phyloP scores from a whole-genome alignment of 2,797 vertebrate species.

The Acanthornis magna region DNA sequence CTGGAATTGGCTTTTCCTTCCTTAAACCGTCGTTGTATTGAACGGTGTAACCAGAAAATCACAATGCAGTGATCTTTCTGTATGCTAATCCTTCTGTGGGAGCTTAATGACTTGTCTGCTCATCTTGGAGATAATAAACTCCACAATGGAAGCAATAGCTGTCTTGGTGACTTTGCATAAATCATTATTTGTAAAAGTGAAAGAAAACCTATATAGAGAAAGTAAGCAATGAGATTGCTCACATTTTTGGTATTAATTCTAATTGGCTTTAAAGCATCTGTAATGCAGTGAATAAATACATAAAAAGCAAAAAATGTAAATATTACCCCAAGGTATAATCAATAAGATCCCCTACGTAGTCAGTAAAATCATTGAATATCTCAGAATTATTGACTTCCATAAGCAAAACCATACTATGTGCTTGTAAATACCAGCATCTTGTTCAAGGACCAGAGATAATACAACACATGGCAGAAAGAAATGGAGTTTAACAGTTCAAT shows the following conservation, averaged over 20 bases:
- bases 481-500: neutral
- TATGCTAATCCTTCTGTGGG: slow-evolving; percentile 70
- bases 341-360: slow-evolving; percentile 17
- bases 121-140: slow-evolving; percentile 77
- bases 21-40: slow-evolving; percentile 74
- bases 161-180: slow-evolving; percentile 75
- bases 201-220: slow-evolving; percentile 67
- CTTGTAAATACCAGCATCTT: neutral
- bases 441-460: neutral
- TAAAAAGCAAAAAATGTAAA: slow-evolving; percentile 32
- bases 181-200: slow-evolving; percentile 76
- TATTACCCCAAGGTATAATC: slow-evolving; percentile 49
- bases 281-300: slow-evolving; percentile 40
- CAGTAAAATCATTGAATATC: slow-evolving; percentile 44
- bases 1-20: slow-evolving; percentile 74
- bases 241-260: slow-evolving; percentile 51
- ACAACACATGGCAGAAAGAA: neutral
- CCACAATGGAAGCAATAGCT: slow-evolving; percentile 69
- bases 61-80: slow-evolving; percentile 73
- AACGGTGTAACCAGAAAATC: slow-evolving; percentile 78
- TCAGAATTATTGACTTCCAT: neutral
- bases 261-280: slow-evolving; percentile 35
- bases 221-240: slow-evolving; percentile 28
- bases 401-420: neutral
- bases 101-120: slow-evolving; percentile 75